Evolutionary conservation across 2,888 invertebrate species (phyloP).

Genomic region (Sthenelais limicola): DNA sequence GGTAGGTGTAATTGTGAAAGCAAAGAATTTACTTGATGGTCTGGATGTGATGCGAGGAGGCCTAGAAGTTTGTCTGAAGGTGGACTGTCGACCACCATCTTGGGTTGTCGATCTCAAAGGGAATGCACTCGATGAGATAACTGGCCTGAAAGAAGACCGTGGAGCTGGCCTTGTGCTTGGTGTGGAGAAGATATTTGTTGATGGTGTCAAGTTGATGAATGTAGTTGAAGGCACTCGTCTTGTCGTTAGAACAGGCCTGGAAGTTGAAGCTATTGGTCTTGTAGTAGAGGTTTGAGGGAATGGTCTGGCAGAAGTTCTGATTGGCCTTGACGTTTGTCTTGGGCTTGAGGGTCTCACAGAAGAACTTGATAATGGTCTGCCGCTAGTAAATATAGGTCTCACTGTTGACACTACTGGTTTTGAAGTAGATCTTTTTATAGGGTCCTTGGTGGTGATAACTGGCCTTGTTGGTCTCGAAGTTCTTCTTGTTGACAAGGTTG

Average conservation of each 20-base stretch:
- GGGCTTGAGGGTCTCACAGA: background rate
- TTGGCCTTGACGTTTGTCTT: background rate
- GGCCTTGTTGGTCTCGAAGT: background rate
- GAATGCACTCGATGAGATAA: background rate
- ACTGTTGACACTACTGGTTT: background rate
- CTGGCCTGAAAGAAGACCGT: background rate
- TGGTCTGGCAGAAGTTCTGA: background rate
- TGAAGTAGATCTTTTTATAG: background rate
- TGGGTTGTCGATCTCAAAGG: no score
- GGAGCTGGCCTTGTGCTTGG: no score
- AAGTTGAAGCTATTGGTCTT: background rate
- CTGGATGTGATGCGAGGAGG: constrained; percentile 20
- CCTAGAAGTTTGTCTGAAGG: constrained; percentile 2
- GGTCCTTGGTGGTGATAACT: background rate
- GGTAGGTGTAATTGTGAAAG: no score
- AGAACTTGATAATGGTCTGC: background rate
- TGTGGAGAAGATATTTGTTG: background rate
- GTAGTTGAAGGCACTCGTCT: background rate
- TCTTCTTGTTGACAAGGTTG: constrained; percentile 9
- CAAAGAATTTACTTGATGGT: no score
- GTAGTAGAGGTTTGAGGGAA: background rate
- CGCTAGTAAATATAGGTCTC: background rate
- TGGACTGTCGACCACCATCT: no score
- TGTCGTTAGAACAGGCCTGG: background rate
- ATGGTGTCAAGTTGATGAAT: background rate